Evolutionary conservation across 37 sponge, comb jelly and placozoan genomes (phyloP), one percentile per base, ranked within the genome.

Genomic region (Chondrilla cf. caribensis): DNA sequence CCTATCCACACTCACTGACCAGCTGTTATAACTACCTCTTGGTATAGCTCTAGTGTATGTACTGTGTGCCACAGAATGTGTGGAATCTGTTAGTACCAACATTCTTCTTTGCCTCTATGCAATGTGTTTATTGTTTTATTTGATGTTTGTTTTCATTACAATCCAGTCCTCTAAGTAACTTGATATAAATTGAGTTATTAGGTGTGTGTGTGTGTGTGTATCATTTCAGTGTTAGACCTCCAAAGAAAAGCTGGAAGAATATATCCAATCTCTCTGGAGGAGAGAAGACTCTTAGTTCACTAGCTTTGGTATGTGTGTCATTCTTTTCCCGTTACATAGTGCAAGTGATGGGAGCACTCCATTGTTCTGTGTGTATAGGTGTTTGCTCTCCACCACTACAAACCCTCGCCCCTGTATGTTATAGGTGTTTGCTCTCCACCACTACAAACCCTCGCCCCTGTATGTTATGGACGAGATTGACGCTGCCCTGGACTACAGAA

Each of bases 381-480:
- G 58, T 98, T 98, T 91, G 99, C 99, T 22, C 97, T 98, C 40
- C 99, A 98, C 80, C 99, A 98, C 75, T 98, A 94, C 91, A 98
- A 98, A 72, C 99, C 99, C 25, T 87, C 90, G 26, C 99, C 99
- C 6, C 78, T 35, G 39, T 43, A 7, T 59, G n/a, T 43, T 75
- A 0, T 79, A 95, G 97, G 93, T 98, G 58, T 98, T 98, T 91
- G 99, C 99, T 22, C 97, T 98, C 40, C 99, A 98, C 80, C 99
- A 98, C 75, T 98, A 94, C 91, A 98, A 98, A 72, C 99, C 99
- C 25, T 87, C 90, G 26, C 99, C 99, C 6, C 89, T 98, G 31
- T 98, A 98, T 60, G 97, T 98, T 15, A 98, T 98, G 99, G 99
- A 98, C 66, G 99, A 98, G 86, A 98, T 98, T 28, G 99, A 98